Evolutionary conservation across 2,113 vertebrate genomes (phyloP), one percentile per base, ranked within the genome.

Genomic region (Mungos mungo): DNA sequence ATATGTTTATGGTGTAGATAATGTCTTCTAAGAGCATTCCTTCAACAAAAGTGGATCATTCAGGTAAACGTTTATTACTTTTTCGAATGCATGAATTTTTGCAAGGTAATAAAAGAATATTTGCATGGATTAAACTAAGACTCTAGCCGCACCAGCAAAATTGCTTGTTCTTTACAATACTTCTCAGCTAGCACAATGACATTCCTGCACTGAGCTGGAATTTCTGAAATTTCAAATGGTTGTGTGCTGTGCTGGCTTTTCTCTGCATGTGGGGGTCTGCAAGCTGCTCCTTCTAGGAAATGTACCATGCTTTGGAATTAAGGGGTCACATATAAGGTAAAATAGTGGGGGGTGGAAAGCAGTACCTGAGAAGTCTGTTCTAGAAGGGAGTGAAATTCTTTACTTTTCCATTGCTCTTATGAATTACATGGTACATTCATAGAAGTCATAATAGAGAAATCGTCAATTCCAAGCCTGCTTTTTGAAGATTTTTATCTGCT

Each of bases 1-100:
- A 82, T 99, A 98, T 99, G 99, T 99, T 99, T 99, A 98, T 99
- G 99, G 99, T 99, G 93, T 99, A 99, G 99, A 99, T 99, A 99
- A 99, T 99, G 99, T 99, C 99, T 99, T 98, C 99, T 99, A 99
- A 99, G 98, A 98, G 98, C 98, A 98, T 98, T 98, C 99, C 99
- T 97, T 99, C 99, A 99, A 96, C 98, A 98, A 98, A 99, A 98
- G 74, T 99, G 99, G 98, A 99, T 96, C 98, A 97, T 98, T 95
- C 97, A 99, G 99, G 99, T 99, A 99, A 99, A 98, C 95, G 98
- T 97, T 92, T 88, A 96, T 74, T 98, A 87, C 95, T 98, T 98
- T 98, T 98, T 93, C 96, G 92, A 97, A 98, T 99, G 99, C 99
- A 99, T 99, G 99, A 96, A 52, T 96, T 98, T 98, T 84, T 97